Conservation (phyloP, 2,113 vertebrate species). For the Acinonyx jubatus region DNA sequence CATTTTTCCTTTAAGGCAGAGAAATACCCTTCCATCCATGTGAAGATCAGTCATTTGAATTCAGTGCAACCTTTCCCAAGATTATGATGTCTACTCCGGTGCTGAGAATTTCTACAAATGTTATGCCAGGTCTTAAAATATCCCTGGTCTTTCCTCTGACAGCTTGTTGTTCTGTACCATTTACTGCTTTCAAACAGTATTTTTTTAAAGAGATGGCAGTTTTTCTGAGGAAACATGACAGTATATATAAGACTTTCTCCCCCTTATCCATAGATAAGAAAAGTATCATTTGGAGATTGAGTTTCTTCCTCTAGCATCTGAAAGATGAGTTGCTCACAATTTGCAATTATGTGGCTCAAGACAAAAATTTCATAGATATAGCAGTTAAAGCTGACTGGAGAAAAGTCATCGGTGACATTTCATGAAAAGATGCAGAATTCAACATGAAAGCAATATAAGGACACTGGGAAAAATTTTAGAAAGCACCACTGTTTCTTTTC, state of each 20-base stretch:
- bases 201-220: conserved; percentile 68
- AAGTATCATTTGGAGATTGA: conserved; percentile 79
- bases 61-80: background rate
- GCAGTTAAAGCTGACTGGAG: background rate
- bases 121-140: conserved; percentile 65
- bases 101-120: conserved; percentile 53
- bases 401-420: conserved; percentile 48
- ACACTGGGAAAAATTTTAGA: background rate
- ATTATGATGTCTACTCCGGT: conserved; percentile 31
- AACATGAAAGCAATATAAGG: background rate
- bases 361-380: conserved; percentile 63
- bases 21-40: background rate
- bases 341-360: conserved; percentile 65
- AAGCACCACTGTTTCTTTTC: background rate
- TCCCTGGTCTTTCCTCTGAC: conserved; percentile 62
- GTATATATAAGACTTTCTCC: conserved; percentile 50
- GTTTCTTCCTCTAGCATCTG: conserved; percentile 69
- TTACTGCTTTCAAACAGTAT: conserved; percentile 75
- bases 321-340: conserved; percentile 8
- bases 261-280: conserved; percentile 57
- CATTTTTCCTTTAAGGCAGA: conserved; percentile 21
- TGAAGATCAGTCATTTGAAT: background rate
- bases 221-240: conserved; percentile 79
- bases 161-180: conserved; percentile 75
- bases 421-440: background rate